phyloP scores from a whole-genome alignment of 2,888 invertebrate genomes.

The Nycteola revayana region DNA sequence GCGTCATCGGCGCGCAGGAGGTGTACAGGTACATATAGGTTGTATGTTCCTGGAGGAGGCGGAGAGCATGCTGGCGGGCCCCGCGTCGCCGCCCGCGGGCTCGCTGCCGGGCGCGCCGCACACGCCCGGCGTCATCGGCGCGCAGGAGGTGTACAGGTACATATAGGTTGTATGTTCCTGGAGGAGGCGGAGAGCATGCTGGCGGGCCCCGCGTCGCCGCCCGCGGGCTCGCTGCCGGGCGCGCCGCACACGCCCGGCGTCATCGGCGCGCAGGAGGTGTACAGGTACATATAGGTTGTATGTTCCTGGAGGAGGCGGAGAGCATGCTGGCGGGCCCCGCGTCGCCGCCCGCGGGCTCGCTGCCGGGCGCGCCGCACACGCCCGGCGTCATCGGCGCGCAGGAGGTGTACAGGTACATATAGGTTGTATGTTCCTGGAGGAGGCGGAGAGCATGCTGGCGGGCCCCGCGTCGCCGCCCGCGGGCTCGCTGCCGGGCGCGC shows the following conservation, averaged over 20 bases:
- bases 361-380: conserved; percentile 82
- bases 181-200: conserved; percentile 91
- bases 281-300: too few relatives aligned
- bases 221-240: conserved; percentile 60
- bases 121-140: conserved; percentile 98
- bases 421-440: too few relatives aligned
- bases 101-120: conserved; percentile 69
- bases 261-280: conserved; percentile 99
- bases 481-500: conserved; percentile 47
- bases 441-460: conserved; percentile 90
- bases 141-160: conserved; percentile 97
- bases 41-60: too few relatives aligned
- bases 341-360: conserved; percentile 83
- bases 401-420: conserved; percentile 95
- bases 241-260: conserved; percentile 93
- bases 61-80: conserved; percentile 89
- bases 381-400: conserved; percentile 99
- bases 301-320: too few relatives aligned
- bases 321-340: conserved; percentile 89
- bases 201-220: conserved; percentile 88
- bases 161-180: too few relatives aligned
- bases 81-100: conserved; percentile 85
- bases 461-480: conserved; percentile 87
- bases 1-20: conserved; percentile 99
- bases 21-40: conserved; percentile 94